A percentile compares a stretch with the other conserved stretches of the same genome.
These are phyloP conservation scores for Caranx melampygus DNA, from an alignment of 2,113 vertebrate genomes.

Conservation along the genomic window DNA sequence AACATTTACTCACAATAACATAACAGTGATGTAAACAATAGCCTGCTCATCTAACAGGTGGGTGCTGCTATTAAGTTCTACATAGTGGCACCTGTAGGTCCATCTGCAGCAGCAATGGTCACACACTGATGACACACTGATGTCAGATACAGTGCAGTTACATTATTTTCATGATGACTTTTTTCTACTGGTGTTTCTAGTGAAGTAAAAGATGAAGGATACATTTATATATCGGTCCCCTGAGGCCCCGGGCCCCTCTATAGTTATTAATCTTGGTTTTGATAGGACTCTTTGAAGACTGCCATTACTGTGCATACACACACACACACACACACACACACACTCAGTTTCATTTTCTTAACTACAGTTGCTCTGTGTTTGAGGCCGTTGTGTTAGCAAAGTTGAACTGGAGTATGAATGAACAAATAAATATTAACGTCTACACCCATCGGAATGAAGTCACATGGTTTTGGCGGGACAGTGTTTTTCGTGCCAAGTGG, in stretches of 20 bases:
- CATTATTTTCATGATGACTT: background rate
- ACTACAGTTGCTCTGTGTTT: background rate
- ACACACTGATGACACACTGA: no score
- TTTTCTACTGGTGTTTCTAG: no score
- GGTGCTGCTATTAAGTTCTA: background rate
- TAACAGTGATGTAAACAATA: background rate
- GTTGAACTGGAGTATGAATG: background rate
- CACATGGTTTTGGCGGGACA: background rate
- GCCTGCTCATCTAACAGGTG: background rate
- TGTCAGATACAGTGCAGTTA: no score
- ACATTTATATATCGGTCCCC: background rate
- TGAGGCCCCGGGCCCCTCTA: background rate
- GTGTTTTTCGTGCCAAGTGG: background rate
- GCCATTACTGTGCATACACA: background rate
- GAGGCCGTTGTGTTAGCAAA: background rate
- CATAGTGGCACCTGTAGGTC: background rate
- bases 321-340: no score
- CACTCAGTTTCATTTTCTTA: no score
- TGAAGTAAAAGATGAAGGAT: background rate
- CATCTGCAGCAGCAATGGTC: background rate
- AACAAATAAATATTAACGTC: background rate
- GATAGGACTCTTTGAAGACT: constrained; percentile 34
- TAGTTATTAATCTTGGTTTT: constrained; percentile 16
- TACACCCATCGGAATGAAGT: background rate
- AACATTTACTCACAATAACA: no score